Evolutionary conservation across 92 coral and sea anemone species (phyloP).

Genomic region (Zoanthus gigantus): DNA sequence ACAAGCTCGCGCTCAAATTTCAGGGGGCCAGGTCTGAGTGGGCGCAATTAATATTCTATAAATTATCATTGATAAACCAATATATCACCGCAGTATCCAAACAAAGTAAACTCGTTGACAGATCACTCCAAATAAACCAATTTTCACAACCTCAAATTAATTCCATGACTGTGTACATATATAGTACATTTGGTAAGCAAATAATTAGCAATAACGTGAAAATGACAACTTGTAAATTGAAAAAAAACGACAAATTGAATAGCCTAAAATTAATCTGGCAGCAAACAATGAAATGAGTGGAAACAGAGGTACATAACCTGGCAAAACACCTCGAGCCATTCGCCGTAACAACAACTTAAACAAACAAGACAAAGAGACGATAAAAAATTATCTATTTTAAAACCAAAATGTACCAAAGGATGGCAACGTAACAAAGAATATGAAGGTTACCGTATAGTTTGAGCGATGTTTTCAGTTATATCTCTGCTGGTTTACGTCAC

Average conservation of each 20-base stretch:
- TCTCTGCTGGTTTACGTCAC: too few relatives aligned
- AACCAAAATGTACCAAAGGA: too few relatives aligned
- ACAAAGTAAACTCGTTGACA: slow-evolving; percentile 13
- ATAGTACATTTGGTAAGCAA: neutral
- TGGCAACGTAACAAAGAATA: too few relatives aligned
- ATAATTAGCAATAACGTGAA: neutral
- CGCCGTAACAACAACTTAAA: too few relatives aligned
- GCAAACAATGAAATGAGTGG: too few relatives aligned
- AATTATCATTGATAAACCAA: neutral
- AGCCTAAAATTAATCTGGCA: too few relatives aligned
- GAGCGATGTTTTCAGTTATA: too few relatives aligned
- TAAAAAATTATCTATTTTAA: too few relatives aligned
- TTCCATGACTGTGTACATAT: neutral
- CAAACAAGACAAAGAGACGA: too few relatives aligned
- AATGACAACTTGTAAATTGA: neutral
- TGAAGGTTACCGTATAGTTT: too few relatives aligned
- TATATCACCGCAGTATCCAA: neutral
- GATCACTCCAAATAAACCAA: neutral
- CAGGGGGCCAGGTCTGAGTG: slow-evolving; percentile 21
- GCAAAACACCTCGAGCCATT: too few relatives aligned
- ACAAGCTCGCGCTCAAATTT: slow-evolving; percentile 22
- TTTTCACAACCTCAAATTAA: neutral
- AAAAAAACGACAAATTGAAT: neutral
- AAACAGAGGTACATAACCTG: too few relatives aligned
- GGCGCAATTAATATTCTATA: slow-evolving; percentile 1